Conservation (phyloP, 1,140 invertebrate genomes). For the Hyphantria cunea region DNA sequence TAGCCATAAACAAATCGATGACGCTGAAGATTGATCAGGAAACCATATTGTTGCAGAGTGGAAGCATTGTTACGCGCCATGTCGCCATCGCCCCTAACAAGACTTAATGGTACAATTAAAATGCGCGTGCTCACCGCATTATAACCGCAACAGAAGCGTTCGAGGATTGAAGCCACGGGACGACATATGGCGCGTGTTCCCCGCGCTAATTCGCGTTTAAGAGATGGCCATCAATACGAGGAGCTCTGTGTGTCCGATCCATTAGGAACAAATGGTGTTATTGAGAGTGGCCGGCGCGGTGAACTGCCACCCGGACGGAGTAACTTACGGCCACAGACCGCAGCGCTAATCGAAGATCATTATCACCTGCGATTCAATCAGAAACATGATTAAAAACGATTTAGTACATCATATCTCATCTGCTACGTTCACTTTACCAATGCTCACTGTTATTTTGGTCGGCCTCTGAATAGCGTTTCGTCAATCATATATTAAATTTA, state of each 20-base stretch:
- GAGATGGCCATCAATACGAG: slow-evolving; percentile 68
- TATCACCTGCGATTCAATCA: slow-evolving; percentile 69
- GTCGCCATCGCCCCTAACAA: slow-evolving; percentile 15
- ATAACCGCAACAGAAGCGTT: not conserved
- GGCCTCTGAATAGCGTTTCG: slow-evolving; percentile 7
- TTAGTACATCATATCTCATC: slow-evolving; percentile 54
- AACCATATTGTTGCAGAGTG: slow-evolving; percentile 16
- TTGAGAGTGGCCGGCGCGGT: slow-evolving; percentile 32
- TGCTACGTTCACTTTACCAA: slow-evolving; percentile 16
- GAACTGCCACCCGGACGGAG: slow-evolving; percentile 13
- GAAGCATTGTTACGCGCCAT: not conserved
- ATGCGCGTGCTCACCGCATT: slow-evolving; percentile 31
- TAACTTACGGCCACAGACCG: slow-evolving; percentile 31
- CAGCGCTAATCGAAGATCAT: slow-evolving; percentile 71
- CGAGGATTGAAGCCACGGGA: slow-evolving; percentile 6
- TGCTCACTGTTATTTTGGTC: slow-evolving; percentile 1
- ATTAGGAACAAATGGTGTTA: slow-evolving; percentile 73
- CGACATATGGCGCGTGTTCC: slow-evolving; percentile 61
- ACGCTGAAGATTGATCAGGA: not conserved
- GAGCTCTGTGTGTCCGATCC: slow-evolving; percentile 60
- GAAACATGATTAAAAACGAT: slow-evolving; percentile 71
- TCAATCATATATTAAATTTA: slow-evolving; percentile 15
- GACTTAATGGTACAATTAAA: slow-evolving; percentile 50
- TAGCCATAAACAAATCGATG: not conserved
- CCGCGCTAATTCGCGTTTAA: slow-evolving; percentile 68